Base-by-base conservation (phyloP, 2,888 invertebrate species). In the Oscheius myriophilus region DNA sequence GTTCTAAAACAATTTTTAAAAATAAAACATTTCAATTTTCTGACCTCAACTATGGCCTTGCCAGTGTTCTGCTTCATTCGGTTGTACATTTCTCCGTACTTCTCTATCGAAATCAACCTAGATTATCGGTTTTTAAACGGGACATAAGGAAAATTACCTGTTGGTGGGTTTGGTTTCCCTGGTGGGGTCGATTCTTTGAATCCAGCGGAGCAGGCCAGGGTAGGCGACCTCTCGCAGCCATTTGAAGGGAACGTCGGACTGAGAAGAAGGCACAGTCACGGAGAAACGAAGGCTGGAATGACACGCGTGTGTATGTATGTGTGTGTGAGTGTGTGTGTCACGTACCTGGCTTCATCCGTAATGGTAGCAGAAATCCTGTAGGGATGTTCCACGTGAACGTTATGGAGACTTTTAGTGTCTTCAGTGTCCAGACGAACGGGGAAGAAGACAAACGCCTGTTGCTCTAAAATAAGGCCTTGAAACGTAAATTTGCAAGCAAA, bases 1-100 rank as follows among this genome's bases (percentile, higher is more conserved):
- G 73, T 91, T 91, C 91, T 93, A 25, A 64, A 75, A 62, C 18
- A 55, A 1, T n/a, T 55, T 41, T 12, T 21, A n/a, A 41, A 53
- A 42, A 7, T 18, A 16, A 18, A 43, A 18, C 76, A 3, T 45
- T 23, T 1, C 21, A 18, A 78, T 23, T 45, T 23, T 1, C 21
- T 18, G 26, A 57, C 55, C 26, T 71, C 64, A 49, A 70, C 71
- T 18, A 84, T 67, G 11, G 45, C 49, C 58, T 61, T 62, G 16
- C 79, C 83, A n/a, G 52, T 67, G 21, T 55, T 54, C 21, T 72
- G 55, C 53, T 82, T 79, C 23, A 82, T 67, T 14, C 64, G 54
- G 26, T 70, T 65, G 70, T 84, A 84, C 2, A 67, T 72, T 11
- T 53, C 46, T 2, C 63, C 21, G 65, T 83, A 83, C n/a, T 61